A percentile compares a stretch with the other conserved stretches of the same genome.
Evolutionary conservation across 2,797 vertebrate genomes (phyloP).

Genomic region (Geotrypetes seraphini): DNA sequence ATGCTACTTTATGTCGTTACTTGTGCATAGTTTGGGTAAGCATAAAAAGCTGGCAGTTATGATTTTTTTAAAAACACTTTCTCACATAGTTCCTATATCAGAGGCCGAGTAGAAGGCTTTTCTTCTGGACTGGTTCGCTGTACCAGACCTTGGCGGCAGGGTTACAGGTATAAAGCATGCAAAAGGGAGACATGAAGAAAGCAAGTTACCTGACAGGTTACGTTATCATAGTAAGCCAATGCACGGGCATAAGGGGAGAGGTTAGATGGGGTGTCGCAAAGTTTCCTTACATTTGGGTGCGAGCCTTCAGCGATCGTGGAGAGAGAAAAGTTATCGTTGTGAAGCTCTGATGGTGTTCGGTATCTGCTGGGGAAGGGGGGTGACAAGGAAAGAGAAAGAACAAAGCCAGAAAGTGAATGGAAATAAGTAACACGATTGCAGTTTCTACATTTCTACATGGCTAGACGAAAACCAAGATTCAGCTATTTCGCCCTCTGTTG

Average conservation of each 20-base stretch:
- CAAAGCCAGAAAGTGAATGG: background rate
- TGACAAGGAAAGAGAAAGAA: slow-evolving; percentile 3
- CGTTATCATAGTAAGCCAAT: slow-evolving; percentile 86
- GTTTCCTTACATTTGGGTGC: slow-evolving; percentile 96
- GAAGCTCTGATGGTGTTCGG: slow-evolving; percentile 88
- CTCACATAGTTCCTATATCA: too few relatives aligned
- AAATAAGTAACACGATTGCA: too few relatives aligned
- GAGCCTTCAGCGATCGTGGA: slow-evolving; percentile 98
- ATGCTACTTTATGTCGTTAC: too few relatives aligned
- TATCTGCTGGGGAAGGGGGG: slow-evolving; percentile 68
- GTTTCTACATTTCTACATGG: too few relatives aligned
- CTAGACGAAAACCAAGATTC: too few relatives aligned
- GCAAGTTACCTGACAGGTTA: slow-evolving; percentile 85
- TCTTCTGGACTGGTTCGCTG: background rate
- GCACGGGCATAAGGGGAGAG: slow-evolving; percentile 74
- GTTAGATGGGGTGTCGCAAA: slow-evolving; percentile 65
- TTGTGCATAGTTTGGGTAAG: too few relatives aligned
- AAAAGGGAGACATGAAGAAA: slow-evolving; percentile 49
- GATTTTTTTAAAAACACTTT: too few relatives aligned
- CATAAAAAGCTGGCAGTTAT: too few relatives aligned
- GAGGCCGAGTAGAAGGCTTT: too few relatives aligned
- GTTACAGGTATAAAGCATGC: slow-evolving; percentile 50
- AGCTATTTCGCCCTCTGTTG: too few relatives aligned
- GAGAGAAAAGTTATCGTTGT: slow-evolving; percentile 98
- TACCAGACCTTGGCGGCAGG: slow-evolving; percentile 15